phyloP scores from a whole-genome alignment of 2,888 invertebrate genomes.

The Selenia dentaria region DNA sequence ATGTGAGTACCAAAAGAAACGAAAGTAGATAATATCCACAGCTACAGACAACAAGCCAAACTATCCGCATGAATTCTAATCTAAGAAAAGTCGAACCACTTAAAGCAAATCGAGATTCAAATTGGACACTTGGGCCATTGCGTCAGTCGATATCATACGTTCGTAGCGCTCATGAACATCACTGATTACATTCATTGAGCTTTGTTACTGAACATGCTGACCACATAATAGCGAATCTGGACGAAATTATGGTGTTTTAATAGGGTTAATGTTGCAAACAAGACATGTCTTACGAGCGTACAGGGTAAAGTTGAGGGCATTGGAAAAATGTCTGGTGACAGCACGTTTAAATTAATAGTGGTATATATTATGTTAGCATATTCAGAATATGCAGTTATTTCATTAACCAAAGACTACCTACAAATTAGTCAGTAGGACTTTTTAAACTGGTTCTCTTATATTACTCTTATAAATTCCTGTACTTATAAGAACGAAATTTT shows the following conservation, averaged over 20 bases:
- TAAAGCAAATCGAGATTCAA: constrained; percentile 73
- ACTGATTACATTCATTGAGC: constrained; percentile 74
- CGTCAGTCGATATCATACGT: constrained; percentile 70
- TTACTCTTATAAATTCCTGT: too few species aligned
- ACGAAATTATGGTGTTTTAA: constrained; percentile 63
- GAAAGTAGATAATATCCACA: neutral
- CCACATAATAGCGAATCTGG: constrained; percentile 68
- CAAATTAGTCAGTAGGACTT: too few species aligned
- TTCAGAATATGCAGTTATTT: too few species aligned
- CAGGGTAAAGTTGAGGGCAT: constrained; percentile 32
- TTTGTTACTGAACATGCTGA: constrained; percentile 58
- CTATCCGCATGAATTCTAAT: constrained; percentile 58
- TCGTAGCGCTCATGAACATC: constrained; percentile 50
- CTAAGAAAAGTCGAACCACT: constrained; percentile 78
- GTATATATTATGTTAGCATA: constrained; percentile 5
- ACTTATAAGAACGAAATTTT: too few species aligned
- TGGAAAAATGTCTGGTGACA: constrained; percentile 37
- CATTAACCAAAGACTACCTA: too few species aligned
- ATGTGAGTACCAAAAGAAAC: too few species aligned
- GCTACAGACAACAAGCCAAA: constrained; percentile 20
- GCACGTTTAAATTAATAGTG: constrained; percentile 10
- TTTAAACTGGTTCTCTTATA: too few species aligned
- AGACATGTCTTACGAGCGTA: constrained; percentile 43
- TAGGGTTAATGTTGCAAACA: constrained; percentile 64
- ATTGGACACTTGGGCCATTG: constrained; percentile 75